phyloP scores from a whole-genome alignment of 2,797 vertebrate species.

The Sebastes alutus region DNA sequence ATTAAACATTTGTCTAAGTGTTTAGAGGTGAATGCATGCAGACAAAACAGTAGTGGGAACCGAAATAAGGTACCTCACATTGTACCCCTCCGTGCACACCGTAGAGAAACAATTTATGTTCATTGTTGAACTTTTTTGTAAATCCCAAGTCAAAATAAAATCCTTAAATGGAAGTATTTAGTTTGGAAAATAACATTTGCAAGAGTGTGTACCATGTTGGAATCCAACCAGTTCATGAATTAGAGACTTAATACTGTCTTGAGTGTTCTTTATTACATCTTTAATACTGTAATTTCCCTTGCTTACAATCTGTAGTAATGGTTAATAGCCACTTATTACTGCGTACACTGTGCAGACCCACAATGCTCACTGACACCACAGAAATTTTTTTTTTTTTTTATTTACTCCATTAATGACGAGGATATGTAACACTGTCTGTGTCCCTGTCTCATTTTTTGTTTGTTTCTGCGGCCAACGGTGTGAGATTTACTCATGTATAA shows the following conservation, averaged over 20 bases:
- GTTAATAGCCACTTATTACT: background rate
- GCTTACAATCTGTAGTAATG: background rate
- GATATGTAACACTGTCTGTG: background rate
- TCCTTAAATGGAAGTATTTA: background rate
- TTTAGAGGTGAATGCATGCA: conserved; percentile 53
- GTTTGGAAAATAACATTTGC: background rate
- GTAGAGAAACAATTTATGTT: background rate
- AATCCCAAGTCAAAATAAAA: background rate
- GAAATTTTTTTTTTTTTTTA: background rate
- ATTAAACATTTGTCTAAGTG: conserved; percentile 80
- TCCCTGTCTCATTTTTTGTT: conserved; percentile 9
- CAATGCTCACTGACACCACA: background rate
- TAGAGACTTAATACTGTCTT: background rate
- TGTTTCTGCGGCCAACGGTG: conserved; percentile 58
- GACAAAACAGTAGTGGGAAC: conserved; percentile 19
- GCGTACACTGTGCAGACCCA: background rate
- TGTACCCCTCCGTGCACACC: background rate
- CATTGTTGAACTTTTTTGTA: background rate
- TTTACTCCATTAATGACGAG: background rate
- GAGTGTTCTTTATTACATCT: background rate
- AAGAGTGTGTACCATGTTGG: background rate
- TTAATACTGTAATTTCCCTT: background rate
- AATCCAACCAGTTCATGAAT: background rate
- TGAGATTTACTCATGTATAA: conserved; percentile 71
- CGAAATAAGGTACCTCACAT: background rate